Percentiles rank a stretch among this genome's conserved stretches.
These are phyloP conservation scores for Astreopora myriophthalma DNA, from an alignment of 64 coral and sea anemone species.

Conservation along the genomic window DNA sequence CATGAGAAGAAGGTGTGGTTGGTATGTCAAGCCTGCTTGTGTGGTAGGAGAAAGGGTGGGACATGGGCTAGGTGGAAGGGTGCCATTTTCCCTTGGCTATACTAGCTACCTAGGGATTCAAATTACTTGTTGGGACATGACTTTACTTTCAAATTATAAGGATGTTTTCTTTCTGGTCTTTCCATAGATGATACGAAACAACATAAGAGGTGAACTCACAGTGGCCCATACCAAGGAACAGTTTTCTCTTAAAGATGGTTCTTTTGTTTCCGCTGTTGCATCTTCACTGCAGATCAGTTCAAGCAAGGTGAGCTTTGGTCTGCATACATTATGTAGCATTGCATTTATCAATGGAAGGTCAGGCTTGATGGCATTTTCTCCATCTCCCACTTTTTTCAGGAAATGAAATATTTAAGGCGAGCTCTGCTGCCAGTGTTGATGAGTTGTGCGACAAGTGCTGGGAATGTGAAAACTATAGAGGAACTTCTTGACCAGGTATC, in stretches of 20 bases:
- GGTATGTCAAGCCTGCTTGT: too few species aligned
- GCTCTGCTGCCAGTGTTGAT: slow-evolving; percentile 86
- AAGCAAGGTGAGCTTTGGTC: slow-evolving; percentile 43
- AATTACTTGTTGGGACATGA: too few species aligned
- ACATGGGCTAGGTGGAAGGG: too few species aligned
- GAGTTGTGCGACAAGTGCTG: slow-evolving; percentile 88
- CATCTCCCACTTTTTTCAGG: slow-evolving; percentile 8
- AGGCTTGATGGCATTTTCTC: too few species aligned
- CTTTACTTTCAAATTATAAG: too few species aligned
- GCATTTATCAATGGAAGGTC: too few species aligned
- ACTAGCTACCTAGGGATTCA: too few species aligned
- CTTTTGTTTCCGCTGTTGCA: slow-evolving; percentile 89
- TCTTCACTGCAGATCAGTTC: slow-evolving; percentile 76
- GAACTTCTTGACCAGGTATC: slow-evolving; percentile 84
- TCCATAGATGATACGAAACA: slow-evolving; percentile 80
- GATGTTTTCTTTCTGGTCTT: background rate
- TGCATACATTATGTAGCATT: too few species aligned
- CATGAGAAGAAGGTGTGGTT: too few species aligned
- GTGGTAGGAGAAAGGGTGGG: too few species aligned
- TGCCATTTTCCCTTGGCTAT: too few species aligned
- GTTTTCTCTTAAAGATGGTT: slow-evolving; percentile 92
- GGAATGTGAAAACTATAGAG: slow-evolving; percentile 63
- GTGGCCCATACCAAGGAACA: slow-evolving; percentile 88
- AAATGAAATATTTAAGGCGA: slow-evolving; percentile 90
- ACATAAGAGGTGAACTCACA: slow-evolving; percentile 88